phyloP scores from a whole-genome alignment of 1,140 invertebrate species.

The Brachionus sp. region DNA sequence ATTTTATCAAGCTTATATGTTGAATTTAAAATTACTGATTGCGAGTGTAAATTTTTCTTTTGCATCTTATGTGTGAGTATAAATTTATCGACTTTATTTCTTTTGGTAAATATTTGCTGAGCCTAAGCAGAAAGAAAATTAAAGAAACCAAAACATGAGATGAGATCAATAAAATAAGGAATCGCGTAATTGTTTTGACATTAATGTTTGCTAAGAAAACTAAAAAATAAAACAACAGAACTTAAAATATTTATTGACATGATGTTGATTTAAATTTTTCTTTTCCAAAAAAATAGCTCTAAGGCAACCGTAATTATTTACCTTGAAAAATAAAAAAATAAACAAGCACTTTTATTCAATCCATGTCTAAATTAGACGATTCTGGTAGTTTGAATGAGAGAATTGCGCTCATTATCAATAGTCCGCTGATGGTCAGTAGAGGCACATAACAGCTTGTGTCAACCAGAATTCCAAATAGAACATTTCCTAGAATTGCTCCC shows the following conservation, averaged over 20 bases:
- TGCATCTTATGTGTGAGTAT: background rate
- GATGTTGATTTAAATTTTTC: background rate
- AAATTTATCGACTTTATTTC: background rate
- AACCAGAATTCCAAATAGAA: slow-evolving; percentile 60
- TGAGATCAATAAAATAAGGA: slow-evolving; percentile 4
- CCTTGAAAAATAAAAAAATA: background rate
- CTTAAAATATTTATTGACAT: slow-evolving; percentile 22
- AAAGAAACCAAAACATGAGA: background rate
- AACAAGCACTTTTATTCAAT: background rate
- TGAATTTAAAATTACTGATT: slow-evolving; percentile 8
- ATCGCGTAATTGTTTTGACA: background rate
- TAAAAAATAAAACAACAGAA: background rate
- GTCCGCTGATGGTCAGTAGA: slow-evolving; percentile 58
- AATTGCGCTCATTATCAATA: background rate
- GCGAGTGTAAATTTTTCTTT: background rate
- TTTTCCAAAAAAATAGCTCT: slow-evolving; percentile 1
- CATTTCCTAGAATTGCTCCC: slow-evolving; percentile 60
- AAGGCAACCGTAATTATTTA: slow-evolving; percentile 37
- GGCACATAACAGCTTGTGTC: slow-evolving; percentile 59
- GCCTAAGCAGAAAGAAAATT: background rate
- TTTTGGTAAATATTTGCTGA: background rate
- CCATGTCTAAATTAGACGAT: slow-evolving; percentile 31
- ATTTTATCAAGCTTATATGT: slow-evolving; percentile 12
- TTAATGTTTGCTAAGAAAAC: slow-evolving; percentile 7
- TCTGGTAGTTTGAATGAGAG: slow-evolving; percentile 39